Conservation (phyloP, 2,113 vertebrate species). For the Megaceryle torquata region DNA sequence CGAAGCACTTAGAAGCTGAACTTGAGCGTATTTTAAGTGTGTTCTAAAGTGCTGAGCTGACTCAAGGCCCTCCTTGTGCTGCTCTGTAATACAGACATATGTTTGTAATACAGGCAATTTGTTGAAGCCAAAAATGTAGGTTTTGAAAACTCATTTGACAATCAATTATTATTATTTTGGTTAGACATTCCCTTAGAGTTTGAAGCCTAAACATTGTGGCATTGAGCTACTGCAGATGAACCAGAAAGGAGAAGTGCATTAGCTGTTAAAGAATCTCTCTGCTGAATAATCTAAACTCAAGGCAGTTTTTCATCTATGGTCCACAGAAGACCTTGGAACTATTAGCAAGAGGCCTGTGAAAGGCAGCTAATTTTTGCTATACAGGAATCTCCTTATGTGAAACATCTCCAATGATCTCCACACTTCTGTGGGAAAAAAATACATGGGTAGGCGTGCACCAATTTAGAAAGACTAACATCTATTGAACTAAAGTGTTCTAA, state of each 20-base stretch:
- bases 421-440: neutral
- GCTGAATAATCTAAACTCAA: conserved; percentile 28
- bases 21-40: neutral
- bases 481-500: neutral
- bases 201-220: conserved; percentile 38
- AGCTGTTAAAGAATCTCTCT: neutral
- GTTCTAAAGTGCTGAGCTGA: neutral
- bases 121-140: neutral
- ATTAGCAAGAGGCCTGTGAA: neutral
- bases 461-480: neutral
- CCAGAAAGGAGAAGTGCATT: conserved; percentile 36
- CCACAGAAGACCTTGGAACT: neutral
- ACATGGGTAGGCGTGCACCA: neutral
- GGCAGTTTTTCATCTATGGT: conserved; percentile 16
- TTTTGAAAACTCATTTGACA: conserved; percentile 13
- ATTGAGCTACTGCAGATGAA: conserved; percentile 44
- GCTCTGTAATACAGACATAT: neutral
- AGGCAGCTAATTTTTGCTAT: conserved; percentile 1
- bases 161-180: conserved; percentile 57
- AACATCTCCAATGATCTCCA: neutral
- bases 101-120: neutral
- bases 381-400: neutral
- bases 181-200: conserved; percentile 28
- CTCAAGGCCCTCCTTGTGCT: neutral
- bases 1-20: conserved; percentile 33